Conservation (phyloP, 2,888 invertebrate species). For the Hypomecis atomaria region DNA sequence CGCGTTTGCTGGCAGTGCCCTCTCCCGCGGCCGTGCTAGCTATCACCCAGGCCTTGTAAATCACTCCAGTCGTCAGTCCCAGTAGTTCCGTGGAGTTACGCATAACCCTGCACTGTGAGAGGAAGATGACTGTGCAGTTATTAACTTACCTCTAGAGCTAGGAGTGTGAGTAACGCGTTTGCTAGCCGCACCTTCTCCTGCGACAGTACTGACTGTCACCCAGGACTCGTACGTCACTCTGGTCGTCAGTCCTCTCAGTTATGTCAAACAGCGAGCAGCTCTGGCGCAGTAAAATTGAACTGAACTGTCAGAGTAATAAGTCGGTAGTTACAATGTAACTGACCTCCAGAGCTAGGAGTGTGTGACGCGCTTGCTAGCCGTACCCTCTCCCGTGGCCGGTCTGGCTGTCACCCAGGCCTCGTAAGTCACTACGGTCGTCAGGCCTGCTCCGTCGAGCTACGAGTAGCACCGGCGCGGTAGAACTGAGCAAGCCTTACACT, state of each 20-base stretch:
- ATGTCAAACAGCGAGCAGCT: slow-evolving; percentile 53
- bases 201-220: slow-evolving; percentile 85
- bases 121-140: background rate
- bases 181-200: slow-evolving; percentile 82
- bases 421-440: too few relatives aligned
- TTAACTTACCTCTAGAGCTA: slow-evolving; percentile 74
- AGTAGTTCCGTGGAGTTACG: too few relatives aligned
- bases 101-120: background rate
- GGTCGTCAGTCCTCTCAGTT: slow-evolving; percentile 60
- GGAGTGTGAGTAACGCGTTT: slow-evolving; percentile 76
- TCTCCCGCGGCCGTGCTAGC: too few relatives aligned
- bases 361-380: too few relatives aligned
- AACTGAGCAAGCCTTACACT: background rate
- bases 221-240: slow-evolving; percentile 85
- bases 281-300: slow-evolving; percentile 55
- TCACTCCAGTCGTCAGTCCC: too few relatives aligned
- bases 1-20: too few relatives aligned
- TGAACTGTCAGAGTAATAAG: slow-evolving; percentile 51
- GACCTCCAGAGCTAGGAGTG: too few relatives aligned
- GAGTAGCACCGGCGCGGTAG: too few relatives aligned
- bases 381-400: too few relatives aligned
- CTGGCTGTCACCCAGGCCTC: too few relatives aligned
- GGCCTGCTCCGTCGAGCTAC: too few relatives aligned
- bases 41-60: too few relatives aligned
- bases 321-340: background rate